Evolutionary conservation across 2,113 vertebrate species (phyloP), one percentile per base, ranked within the genome.

Genomic region (Daubentonia madagascariensis): DNA sequence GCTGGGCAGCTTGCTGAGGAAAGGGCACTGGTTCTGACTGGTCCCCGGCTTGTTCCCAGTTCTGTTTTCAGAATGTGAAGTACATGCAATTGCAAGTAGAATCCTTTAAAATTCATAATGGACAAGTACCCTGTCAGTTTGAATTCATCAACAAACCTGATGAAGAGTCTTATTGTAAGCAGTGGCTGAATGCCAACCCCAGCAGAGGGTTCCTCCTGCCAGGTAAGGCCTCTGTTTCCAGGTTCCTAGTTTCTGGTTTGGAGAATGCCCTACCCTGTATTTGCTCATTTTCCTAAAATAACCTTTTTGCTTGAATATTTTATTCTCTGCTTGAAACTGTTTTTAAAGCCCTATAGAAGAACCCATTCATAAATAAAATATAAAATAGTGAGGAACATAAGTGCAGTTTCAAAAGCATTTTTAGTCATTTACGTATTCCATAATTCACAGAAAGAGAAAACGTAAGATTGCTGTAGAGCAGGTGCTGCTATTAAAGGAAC

Each of bases 111-210:
- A 98, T 99, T 94, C 95, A 95, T 75, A 99, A 99, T 30, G 99
- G 99, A 22, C 99, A 99, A 98, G 99, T 99, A 68, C 99, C 99
- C 2, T 99, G 99, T 97, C 99, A 99, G 96, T 99, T 99, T 17
- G 99, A 99, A 96, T 99, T 99, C 91, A 99, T 99, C 97, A 99
- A 88, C 98, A 99, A 99, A 98, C 99, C 99, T 14, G 99, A 99
- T 23, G 99, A 99, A 94, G 0, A 94, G 0, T 98, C 98, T 6
- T 99, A 99, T 98, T 99, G 99, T 98, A 99, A 99, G 96, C 98
- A 98, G 61, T 99, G 99, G 99, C 98, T 99, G 91, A 99, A 80
- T 1, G 99, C 99, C 97, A 99, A 98, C 95, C 99, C 99, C 20
- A 98, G 98, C 37, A 99, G 99, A 98, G 99, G 99, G 72, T 99